phyloP scores from a whole-genome alignment of 2,113 vertebrate species.

The Romanogobio albipinnatus region DNA sequence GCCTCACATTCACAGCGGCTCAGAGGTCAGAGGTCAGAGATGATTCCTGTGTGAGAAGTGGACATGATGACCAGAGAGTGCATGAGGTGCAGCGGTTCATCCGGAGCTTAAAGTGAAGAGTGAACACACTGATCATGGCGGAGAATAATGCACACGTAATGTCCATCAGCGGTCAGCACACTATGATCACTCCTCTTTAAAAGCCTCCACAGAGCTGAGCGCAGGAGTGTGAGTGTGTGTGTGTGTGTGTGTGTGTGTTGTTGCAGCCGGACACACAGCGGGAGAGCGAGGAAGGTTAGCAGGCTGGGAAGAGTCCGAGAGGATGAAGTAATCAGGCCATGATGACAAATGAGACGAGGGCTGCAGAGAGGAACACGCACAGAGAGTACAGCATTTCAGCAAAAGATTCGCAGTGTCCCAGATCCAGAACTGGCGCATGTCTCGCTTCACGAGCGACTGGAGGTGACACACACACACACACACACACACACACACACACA shows the following conservation, averaged over 20 bases:
- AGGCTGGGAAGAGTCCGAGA: conserved; percentile 64
- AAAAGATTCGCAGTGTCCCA: conserved; percentile 66
- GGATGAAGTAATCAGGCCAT: conserved; percentile 80
- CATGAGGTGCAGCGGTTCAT: too few species aligned
- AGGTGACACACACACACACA: conserved; percentile 56
- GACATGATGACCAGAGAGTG: too few species aligned
- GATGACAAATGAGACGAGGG: conserved; percentile 74
- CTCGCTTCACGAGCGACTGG: conserved; percentile 50
- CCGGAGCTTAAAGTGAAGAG: too few species aligned
- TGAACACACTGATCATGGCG: too few species aligned
- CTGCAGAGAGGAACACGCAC: conserved; percentile 57
- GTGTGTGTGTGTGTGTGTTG: too few species aligned
- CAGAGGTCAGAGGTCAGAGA: too few species aligned
- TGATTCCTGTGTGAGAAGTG: too few species aligned
- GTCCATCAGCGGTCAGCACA: too few species aligned
- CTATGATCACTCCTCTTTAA: too few species aligned
- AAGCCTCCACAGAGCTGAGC: too few species aligned
- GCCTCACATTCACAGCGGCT: not conserved
- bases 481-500: not conserved
- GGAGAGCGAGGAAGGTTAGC: conserved; percentile 60
- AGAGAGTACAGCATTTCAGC: conserved; percentile 25
- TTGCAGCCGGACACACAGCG: conserved; percentile 43
- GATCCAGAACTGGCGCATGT: conserved; percentile 62
- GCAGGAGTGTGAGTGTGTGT: too few species aligned
- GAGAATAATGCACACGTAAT: too few species aligned